phyloP scores from a whole-genome alignment of 2,888 invertebrate genomes.

The Metalampra italica region DNA sequence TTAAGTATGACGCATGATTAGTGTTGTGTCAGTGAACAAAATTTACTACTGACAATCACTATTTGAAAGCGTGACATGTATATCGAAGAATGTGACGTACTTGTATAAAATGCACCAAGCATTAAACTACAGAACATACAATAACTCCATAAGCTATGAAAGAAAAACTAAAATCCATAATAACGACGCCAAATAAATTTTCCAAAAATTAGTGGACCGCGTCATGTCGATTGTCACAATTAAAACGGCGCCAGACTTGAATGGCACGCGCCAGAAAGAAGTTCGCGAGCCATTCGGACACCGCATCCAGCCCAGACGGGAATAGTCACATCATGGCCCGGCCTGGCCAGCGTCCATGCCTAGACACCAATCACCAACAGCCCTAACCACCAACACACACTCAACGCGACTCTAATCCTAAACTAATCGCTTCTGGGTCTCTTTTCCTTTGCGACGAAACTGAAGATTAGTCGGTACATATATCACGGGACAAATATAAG shows the following conservation, averaged over 20 bases:
- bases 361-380: not conserved
- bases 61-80: not conserved
- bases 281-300: constrained; percentile 53
- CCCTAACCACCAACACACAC: not conserved
- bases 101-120: too few relatives aligned
- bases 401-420: constrained; percentile 44
- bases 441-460: constrained; percentile 35
- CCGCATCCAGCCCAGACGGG: constrained; percentile 69
- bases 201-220: not conserved
- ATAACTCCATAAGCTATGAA: too few relatives aligned
- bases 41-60: not conserved
- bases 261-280: constrained; percentile 57
- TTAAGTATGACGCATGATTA: not conserved
- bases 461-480: constrained; percentile 36
- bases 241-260: constrained; percentile 54
- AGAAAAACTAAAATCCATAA: too few relatives aligned
- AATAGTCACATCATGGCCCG: constrained; percentile 73
- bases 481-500: constrained; percentile 57
- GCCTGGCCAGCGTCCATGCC: constrained; percentile 72
- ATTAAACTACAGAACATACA: too few relatives aligned
- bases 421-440: constrained; percentile 37
- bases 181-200: too few relatives aligned
- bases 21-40: not conserved
- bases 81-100: too few relatives aligned
- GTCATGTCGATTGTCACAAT: not conserved